Evolutionary conservation across 2,113 vertebrate genomes (phyloP).

Genomic region (Tenebrosternarchus preto): DNA sequence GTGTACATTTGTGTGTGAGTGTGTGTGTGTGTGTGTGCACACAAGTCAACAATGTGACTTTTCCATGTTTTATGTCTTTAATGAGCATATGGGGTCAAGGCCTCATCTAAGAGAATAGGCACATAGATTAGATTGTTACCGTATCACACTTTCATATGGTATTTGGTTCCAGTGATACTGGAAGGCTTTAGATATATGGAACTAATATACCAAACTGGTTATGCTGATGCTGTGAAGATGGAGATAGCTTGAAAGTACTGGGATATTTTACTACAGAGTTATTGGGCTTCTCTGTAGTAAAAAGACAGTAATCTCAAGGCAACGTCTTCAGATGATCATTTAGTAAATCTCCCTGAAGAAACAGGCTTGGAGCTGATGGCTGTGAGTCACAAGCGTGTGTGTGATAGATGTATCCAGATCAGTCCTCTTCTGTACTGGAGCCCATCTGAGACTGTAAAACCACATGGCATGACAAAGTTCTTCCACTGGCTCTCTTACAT

Average conservation of each 20-base stretch:
- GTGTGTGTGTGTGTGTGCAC: slow-evolving; percentile 9
- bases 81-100: slow-evolving; percentile 7
- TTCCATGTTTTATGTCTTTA: slow-evolving; percentile 9
- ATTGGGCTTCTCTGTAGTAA: no score
- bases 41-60: slow-evolving; percentile 4
- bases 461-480: slow-evolving; percentile 60
- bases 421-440: slow-evolving; percentile 3
- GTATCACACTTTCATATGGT: background rate
- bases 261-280: no score
- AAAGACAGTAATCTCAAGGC: no score
- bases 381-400: no score
- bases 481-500: slow-evolving; percentile 38
- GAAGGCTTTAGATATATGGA: no score
- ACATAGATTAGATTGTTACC: background rate
- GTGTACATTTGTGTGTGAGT: slow-evolving; percentile 19
- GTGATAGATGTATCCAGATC: slow-evolving; percentile 10
- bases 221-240: no score
- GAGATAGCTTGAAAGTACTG: no score
- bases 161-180: no score
- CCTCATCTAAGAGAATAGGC: background rate
- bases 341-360: no score
- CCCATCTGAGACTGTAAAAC: slow-evolving; percentile 37
- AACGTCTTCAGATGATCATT: no score
- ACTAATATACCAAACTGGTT: no score
- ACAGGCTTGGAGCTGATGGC: no score